Evolutionary conservation across 1,140 invertebrate genomes (phyloP).

Genomic region (Saccostrea glomerata): DNA sequence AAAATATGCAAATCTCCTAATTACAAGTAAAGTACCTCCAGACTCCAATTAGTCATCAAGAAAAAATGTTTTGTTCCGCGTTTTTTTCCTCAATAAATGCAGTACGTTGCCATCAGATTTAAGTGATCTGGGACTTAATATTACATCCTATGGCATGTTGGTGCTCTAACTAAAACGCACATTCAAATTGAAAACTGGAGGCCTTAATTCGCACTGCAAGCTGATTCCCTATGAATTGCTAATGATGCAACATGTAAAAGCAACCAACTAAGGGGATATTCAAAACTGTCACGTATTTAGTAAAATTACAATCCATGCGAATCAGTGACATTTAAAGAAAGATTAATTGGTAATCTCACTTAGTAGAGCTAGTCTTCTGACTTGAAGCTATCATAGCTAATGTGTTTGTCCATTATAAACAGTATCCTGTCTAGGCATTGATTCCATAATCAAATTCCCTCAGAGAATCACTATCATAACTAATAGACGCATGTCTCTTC

Average conservation of each 20-base stretch:
- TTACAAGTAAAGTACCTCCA: background rate
- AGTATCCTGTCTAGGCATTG: background rate
- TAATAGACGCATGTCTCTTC: background rate
- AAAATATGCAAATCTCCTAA: constrained; percentile 7
- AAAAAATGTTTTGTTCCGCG: background rate
- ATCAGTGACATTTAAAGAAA: background rate
- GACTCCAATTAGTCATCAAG: background rate
- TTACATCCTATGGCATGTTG: background rate
- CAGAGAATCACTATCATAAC: too few relatives aligned
- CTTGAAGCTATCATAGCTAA: background rate
- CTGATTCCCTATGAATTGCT: background rate
- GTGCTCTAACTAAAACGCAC: background rate
- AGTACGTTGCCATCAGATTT: too few relatives aligned
- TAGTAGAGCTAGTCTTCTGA: background rate
- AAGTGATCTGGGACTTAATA: background rate
- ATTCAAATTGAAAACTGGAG: background rate
- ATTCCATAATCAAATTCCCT: background rate
- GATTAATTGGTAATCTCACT: background rate
- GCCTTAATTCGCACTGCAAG: background rate
- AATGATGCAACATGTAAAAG: constrained; percentile 2
- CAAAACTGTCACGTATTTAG: background rate
- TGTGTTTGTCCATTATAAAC: constrained; percentile 22
- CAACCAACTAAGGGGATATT: background rate
- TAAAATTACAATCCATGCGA: background rate
- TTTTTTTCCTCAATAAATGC: too few relatives aligned